Base-by-base conservation (phyloP, 2,797 vertebrate species). In the Trichosurus vulpecula region DNA sequence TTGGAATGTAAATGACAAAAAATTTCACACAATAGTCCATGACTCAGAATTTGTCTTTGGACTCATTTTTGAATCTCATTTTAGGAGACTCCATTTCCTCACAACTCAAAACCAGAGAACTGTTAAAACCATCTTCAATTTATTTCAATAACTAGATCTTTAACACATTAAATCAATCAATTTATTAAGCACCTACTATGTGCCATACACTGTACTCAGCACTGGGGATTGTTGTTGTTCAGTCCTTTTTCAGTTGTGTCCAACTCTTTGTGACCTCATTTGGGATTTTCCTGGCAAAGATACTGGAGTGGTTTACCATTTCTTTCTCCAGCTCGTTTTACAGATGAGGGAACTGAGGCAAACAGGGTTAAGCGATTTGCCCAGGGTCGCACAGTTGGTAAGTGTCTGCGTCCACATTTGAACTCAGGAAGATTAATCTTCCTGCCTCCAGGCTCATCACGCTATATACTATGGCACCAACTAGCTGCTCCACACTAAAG, bases 71-170 rank as follows among this genome's bases (percentile, higher is more conserved):
- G 52, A 93, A 94, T 94, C 1, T 54, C 54, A 22, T 93, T 94
- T 96, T 92, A 57, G 54, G 30, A 96, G 81, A 93, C 2, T 92
- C 87, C 56, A 1, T 92, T 96, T 96, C 90, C 95, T 95, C 52
- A 90, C 95, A 93, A 92, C 90, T 95, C 29, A 92, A 94, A 54
- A 97, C n/a, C 41, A 97, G 55, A 94, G 93, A 96, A 95, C 53
- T 52, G 58, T 58, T 92, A 56, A 52, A 91, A 54, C 5, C 61
- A 35, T 94, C 52, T 51, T 91, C 94, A 47, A 90, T 97, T 90
- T 58, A 90, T 94, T 94, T 94, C 53, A 95, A n/a, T 52, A 95
- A 12, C 25, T 91, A 31, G 52, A 61, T 11, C 2, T 96, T 41
- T 94, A 53, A 94, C 10, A 35, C 89, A 91, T 53, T 92, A 47